Evolutionary conservation across 2,797 vertebrate species (phyloP).

Genomic region (Pseudotriccus pelzelni): DNA sequence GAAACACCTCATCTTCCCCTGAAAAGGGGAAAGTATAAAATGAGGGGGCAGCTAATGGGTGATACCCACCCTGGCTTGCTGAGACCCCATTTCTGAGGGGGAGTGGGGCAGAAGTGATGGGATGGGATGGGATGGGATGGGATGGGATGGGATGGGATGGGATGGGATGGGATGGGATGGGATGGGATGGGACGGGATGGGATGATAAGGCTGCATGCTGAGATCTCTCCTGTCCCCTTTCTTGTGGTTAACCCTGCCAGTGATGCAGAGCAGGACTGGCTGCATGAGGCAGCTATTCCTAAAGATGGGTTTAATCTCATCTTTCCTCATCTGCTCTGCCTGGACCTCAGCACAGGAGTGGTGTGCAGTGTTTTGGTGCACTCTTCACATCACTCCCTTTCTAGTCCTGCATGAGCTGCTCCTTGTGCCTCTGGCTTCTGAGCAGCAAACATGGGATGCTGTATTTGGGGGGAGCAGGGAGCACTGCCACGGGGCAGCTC

Average conservation of each 20-base stretch:
- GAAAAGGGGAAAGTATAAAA: neutral
- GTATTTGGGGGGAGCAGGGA: neutral
- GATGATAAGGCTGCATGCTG: neutral
- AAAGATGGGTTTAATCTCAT: accelerated
- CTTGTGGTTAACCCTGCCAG: neutral
- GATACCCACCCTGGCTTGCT: neutral
- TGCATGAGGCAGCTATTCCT: neutral
- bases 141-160: neutral
- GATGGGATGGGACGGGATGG: neutral
- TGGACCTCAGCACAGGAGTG: neutral
- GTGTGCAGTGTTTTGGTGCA: neutral
- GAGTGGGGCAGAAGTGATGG: neutral
- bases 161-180: neutral
- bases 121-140: neutral
- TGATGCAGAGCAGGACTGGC: neutral
- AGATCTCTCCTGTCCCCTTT: neutral
- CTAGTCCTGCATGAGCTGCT: neutral
- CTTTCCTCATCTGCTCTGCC: neutral
- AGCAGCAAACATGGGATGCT: neutral
- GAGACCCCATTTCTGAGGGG: neutral
- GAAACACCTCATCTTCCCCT: neutral
- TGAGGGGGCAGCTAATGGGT: neutral
- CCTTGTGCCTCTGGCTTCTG: neutral
- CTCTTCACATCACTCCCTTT: neutral
- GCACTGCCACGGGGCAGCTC: neutral